phyloP scores from a whole-genome alignment of 2,888 invertebrate species.

The Melanophora roralis region DNA sequence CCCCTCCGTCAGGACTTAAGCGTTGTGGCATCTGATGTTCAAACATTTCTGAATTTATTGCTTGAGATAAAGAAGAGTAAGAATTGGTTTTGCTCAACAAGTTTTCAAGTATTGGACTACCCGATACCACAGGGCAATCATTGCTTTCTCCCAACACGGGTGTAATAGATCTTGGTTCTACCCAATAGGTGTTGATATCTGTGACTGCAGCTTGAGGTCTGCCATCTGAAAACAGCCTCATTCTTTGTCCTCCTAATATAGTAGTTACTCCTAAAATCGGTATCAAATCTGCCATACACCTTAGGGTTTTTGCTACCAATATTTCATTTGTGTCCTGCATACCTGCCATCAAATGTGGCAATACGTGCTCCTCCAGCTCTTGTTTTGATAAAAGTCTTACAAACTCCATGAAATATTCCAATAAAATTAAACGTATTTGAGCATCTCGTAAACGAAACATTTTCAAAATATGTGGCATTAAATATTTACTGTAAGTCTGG shows the following conservation, averaged over 20 bases:
- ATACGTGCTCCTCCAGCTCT: conserved; percentile 85
- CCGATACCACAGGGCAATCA: conserved; percentile 73
- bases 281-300: conserved; percentile 89
- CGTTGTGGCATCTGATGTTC: conserved; percentile 81
- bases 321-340: conserved; percentile 91
- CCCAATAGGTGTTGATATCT: conserved; percentile 69
- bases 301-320: conserved; percentile 88
- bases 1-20: conserved; percentile 90
- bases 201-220: conserved; percentile 80
- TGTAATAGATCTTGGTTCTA: conserved; percentile 76
- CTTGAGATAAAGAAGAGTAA: conserved; percentile 63
- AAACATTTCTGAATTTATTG: conserved; percentile 70
- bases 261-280: conserved; percentile 88
- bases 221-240: conserved; percentile 90
- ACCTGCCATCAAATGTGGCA: conserved; percentile 93
- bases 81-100: conserved; percentile 67
- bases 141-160: conserved; percentile 72
- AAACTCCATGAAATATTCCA: conserved; percentile 87
- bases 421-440: conserved; percentile 87
- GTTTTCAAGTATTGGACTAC: conserved; percentile 73
- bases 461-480: conserved; percentile 87
- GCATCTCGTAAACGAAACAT: conserved; percentile 91
- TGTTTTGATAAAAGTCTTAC: conserved; percentile 86
- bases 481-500: conserved; percentile 83
- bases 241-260: conserved; percentile 90